Conservation (phyloP, 1,140 invertebrate genomes). For the Tribolium castaneum region DNA sequence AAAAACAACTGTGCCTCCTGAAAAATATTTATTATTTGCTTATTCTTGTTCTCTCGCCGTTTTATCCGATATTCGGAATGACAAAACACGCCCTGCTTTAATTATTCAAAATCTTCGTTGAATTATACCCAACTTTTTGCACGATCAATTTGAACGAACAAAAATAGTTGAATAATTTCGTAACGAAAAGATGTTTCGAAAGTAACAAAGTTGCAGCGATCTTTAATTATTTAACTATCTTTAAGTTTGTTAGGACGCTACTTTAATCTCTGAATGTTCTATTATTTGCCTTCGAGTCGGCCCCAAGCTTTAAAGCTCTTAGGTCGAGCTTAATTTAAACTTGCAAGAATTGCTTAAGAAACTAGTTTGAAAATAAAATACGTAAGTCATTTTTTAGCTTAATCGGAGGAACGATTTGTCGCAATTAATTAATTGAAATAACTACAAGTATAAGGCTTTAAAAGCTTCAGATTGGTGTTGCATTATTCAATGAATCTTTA, state of each 20-base stretch:
- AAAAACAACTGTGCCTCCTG: not conserved
- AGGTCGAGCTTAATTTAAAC: not conserved
- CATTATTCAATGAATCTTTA: not conserved
- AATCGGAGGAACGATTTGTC: no score
- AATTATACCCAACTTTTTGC: not conserved
- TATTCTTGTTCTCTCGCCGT: not conserved
- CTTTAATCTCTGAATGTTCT: not conserved
- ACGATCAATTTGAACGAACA: not conserved
- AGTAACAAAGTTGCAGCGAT: not conserved
- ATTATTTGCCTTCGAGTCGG: not conserved
- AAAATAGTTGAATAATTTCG: not conserved
- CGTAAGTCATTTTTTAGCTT: not conserved
- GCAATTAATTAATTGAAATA: no score
- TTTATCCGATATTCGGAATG: not conserved
- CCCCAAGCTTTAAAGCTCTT: not conserved
- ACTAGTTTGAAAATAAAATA: not conserved
- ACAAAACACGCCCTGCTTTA: not conserved
- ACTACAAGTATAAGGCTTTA: not conserved
- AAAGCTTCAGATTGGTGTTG: not conserved
- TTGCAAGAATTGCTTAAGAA: not conserved
- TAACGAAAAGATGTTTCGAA: not conserved
- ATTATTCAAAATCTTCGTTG: not conserved
- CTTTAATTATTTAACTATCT: slow-evolving; percentile 1
- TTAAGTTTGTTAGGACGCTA: not conserved
- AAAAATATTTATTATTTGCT: slow-evolving; percentile 4